A percentile compares a stretch with the other conserved stretches of the same genome.
Evolutionary conservation across 2,888 invertebrate species (phyloP).

Genomic region (Tuta absoluta): DNA sequence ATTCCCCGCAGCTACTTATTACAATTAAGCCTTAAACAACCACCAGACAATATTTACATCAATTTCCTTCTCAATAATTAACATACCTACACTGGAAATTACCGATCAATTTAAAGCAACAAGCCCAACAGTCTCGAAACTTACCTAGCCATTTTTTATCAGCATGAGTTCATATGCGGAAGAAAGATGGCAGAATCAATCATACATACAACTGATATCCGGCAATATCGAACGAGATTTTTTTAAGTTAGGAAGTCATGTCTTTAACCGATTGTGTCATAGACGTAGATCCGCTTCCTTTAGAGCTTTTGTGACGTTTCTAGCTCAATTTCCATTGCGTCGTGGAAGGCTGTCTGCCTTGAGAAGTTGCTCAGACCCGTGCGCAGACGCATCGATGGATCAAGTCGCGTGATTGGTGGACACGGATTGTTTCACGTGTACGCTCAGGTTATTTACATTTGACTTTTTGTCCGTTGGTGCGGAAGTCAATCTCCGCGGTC

Average conservation of each 20-base stretch:
- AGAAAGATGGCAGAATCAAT: constrained; percentile 61
- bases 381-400: constrained; percentile 49
- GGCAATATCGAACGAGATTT: constrained; percentile 63
- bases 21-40: not conserved
- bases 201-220: constrained; percentile 61
- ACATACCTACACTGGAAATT: constrained; percentile 37
- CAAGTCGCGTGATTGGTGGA: constrained; percentile 43
- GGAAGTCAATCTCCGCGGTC: constrained; percentile 72
- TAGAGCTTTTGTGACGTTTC: constrained; percentile 41
- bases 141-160: constrained; percentile 46
- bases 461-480: constrained; percentile 72
- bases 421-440: constrained; percentile 54
- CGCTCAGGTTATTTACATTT: constrained; percentile 79
- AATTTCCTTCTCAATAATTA: constrained; percentile 16
- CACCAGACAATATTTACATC: not conserved
- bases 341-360: constrained; percentile 35
- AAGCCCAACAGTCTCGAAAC: constrained; percentile 42
- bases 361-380: constrained; percentile 39
- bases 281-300: constrained; percentile 70
- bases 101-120: constrained; percentile 32
- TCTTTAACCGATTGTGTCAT: constrained; percentile 54
- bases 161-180: constrained; percentile 72
- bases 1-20: not conserved
- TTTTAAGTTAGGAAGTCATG: constrained; percentile 72
- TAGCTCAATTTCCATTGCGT: constrained; percentile 53